Evolutionary conservation across 2,888 invertebrate genomes (phyloP).

Genomic region (Myopa testacea): DNA sequence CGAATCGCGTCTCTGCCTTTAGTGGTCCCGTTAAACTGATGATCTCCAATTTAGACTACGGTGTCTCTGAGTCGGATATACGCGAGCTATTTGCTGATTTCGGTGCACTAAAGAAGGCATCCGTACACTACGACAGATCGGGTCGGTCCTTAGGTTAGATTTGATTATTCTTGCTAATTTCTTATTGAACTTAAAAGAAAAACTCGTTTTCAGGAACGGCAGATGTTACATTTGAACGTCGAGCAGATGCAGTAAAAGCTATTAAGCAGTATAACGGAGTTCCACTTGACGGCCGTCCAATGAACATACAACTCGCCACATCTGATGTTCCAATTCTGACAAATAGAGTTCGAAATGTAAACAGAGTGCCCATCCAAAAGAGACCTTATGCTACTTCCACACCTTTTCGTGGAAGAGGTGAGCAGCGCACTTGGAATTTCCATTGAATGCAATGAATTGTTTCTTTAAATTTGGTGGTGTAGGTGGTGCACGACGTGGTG

Average conservation of each 20-base stretch:
- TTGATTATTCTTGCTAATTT: neutral
- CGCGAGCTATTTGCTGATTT: constrained; percentile 35
- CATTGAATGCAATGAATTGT: neutral
- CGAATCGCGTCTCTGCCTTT: neutral
- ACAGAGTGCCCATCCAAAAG: neutral
- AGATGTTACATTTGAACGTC: constrained; percentile 29
- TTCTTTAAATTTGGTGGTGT: neutral
- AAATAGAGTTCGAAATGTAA: constrained; percentile 2
- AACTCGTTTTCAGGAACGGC: constrained; percentile 25
- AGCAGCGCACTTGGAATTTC: neutral
- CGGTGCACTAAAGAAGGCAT: constrained; percentile 26
- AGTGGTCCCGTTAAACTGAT: constrained; percentile 22
- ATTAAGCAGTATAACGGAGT: constrained; percentile 36
- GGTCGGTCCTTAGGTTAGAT: constrained; percentile 31
- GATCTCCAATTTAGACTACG: constrained; percentile 37
- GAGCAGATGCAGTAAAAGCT: constrained; percentile 35
- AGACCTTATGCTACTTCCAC: neutral
- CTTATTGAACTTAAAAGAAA: neutral
- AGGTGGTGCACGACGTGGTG: constrained; percentile 14
- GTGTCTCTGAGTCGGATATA: constrained; percentile 32
- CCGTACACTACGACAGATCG: constrained; percentile 33
- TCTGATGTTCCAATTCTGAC: constrained; percentile 1
- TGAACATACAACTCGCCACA: constrained; percentile 36
- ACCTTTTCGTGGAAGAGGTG: constrained; percentile 26
- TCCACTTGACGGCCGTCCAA: constrained; percentile 36